Evolutionary conservation across 2,888 invertebrate genomes (phyloP).

Genomic region (Lepidonotus clava): DNA sequence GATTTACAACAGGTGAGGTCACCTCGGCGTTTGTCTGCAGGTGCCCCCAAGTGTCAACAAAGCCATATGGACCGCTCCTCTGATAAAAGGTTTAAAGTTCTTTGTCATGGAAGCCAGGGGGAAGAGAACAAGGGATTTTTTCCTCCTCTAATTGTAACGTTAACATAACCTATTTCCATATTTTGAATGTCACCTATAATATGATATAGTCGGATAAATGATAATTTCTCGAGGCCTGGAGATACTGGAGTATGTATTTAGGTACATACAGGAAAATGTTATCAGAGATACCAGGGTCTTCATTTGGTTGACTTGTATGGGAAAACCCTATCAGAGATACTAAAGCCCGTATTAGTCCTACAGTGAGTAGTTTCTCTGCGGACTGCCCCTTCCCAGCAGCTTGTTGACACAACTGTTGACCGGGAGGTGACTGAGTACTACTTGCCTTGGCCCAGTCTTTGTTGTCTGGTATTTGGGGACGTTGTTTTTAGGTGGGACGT

Average conservation of each 20-base stretch:
- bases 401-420: slow-evolving; percentile 28
- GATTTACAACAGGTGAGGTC: neutral
- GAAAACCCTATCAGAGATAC: no score
- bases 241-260: no score
- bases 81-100: neutral
- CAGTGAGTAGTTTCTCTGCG: no score
- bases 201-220: neutral
- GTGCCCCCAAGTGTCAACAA: neutral
- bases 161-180: neutral
- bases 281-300: no score
- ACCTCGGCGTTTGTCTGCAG: neutral
- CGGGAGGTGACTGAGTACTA: neutral
- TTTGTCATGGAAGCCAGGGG: neutral
- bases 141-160: neutral
- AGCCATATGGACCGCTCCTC: neutral
- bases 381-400: neutral
- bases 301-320: no score
- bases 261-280: no score
- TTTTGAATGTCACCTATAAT: neutral
- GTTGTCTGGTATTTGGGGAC: neutral
- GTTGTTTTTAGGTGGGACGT: no score
- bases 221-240: no score
- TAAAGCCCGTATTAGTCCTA: no score
- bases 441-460: neutral
- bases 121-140: neutral